Percentiles rank a stretch among this genome's conserved stretches.
Evolutionary conservation across 1,140 invertebrate species (phyloP).

Genomic region (Drosophila repletoides): DNA sequence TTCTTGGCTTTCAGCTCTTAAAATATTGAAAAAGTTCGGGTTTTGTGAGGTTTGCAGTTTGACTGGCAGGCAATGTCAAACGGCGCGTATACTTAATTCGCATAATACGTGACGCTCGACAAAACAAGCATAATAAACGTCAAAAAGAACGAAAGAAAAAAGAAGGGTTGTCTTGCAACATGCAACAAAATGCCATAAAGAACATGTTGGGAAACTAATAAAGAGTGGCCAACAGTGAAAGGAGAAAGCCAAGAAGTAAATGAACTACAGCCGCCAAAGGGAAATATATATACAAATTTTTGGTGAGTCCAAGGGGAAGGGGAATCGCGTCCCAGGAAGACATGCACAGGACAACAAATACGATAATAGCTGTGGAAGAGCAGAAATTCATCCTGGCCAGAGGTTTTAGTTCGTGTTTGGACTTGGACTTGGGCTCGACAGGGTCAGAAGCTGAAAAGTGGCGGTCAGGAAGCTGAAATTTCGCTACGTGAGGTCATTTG

Average conservation of each 20-base stretch:
- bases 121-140: conserved; percentile 74
- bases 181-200: conserved; percentile 73
- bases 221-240: conserved; percentile 55
- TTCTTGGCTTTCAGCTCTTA: conserved; percentile 25
- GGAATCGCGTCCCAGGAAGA: conserved; percentile 33
- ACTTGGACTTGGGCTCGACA: neutral
- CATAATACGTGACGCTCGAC: conserved; percentile 53
- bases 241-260: conserved; percentile 42
- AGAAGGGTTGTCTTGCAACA: conserved; percentile 66
- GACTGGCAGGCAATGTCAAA: conserved; percentile 57
- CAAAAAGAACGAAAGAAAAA: conserved; percentile 27
- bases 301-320: too few species aligned
- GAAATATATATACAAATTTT: too few species aligned
- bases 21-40: too few species aligned
- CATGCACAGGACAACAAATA: conserved; percentile 17
- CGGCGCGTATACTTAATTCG: conserved; percentile 62
- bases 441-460: conserved; percentile 12
- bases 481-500: conserved; percentile 78
- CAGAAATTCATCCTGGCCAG: conserved; percentile 9
- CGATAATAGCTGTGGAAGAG: too few species aligned
- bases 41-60: conserved; percentile 24
- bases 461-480: conserved; percentile 28
- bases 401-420: too few species aligned
- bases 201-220: conserved; percentile 73
- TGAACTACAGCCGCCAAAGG: conserved; percentile 46